phyloP scores from a whole-genome alignment of 2,113 vertebrate genomes.

The Thunnus maccoyii region DNA sequence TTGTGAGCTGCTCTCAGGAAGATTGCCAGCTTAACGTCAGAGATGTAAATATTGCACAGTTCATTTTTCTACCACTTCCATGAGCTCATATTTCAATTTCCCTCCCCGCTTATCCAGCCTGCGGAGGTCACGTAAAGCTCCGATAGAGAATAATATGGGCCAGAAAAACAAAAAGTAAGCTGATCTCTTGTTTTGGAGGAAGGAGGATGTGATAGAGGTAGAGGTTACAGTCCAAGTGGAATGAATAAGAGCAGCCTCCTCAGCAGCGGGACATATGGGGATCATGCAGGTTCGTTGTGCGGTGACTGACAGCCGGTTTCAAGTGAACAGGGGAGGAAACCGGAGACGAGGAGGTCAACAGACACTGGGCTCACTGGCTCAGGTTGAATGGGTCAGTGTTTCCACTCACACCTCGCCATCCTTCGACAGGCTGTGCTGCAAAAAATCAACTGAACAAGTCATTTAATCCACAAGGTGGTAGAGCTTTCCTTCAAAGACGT shows the following conservation, averaged over 20 bases:
- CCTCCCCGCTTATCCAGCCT: neutral
- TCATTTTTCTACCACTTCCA: neutral
- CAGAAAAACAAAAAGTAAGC: constrained; percentile 56
- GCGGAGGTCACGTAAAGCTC: neutral
- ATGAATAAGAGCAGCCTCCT: constrained; percentile 49
- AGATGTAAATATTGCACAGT: constrained; percentile 19
- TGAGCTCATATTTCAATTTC: constrained; percentile 1
- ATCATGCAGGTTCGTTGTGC: constrained; percentile 35
- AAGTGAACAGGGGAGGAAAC: constrained; percentile 74
- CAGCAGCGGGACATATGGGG: constrained; percentile 29
- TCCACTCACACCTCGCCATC: constrained; percentile 74
- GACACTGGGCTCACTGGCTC: constrained; percentile 65
- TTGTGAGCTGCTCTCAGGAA: neutral
- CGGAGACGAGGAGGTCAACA: constrained; percentile 69
- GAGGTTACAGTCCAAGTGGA: constrained; percentile 41
- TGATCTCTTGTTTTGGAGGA: constrained; percentile 71
- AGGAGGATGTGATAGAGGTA: constrained; percentile 55
- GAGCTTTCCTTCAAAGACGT: neutral
- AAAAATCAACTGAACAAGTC: constrained; percentile 15
- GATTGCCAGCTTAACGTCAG: neutral
- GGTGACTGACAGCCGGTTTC: constrained; percentile 73
- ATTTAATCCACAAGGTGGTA: neutral
- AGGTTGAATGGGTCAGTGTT: constrained; percentile 75
- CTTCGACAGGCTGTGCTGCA: constrained; percentile 1
- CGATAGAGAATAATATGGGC: neutral